Base-by-base conservation (phyloP, 2,888 invertebrate species). In the Capitulum mitella region DNA sequence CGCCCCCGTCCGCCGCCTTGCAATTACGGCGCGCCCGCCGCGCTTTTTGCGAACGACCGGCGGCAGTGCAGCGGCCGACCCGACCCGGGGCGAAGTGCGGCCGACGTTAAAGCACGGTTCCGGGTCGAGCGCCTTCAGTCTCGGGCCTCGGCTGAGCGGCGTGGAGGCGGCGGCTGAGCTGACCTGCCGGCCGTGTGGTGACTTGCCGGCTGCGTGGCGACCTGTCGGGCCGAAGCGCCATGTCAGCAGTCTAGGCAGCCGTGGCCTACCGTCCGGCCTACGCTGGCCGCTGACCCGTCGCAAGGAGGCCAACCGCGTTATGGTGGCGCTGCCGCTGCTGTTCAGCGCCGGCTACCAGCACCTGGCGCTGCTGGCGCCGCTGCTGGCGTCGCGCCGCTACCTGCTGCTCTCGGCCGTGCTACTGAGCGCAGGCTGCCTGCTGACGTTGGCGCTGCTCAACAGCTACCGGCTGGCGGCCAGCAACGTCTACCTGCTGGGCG, bases 401-500 rank as follows among this genome's bases (percentile, higher is more conserved):
- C 29, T 19, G 34, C 64, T 64, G 64, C 64, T 64, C 16, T 14
- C 64, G 32, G 1, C 19, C 34, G 64, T 16, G 19, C 34, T 64
- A 19, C 12, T 64, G 34, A 6, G 19, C 19, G 34, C 86, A 29
- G 77, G 29, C 58, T 78, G 79, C 70, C 78, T 81, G 78, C 82
- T 81, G 12, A 83, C 83, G 3, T 76, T 75, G 80, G 79, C 80
- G 80, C 26, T 81, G 54, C 81, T 83, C 79, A 29, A 83, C 82
- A 80, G 84, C 83, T 88, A 81, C 90, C 90, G 79, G 37, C 82
- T 83, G 51, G 82, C 80, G 91, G 88, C 79, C 91, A 91, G 74
- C 93, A 87, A 86, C 93, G 93, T 86, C 93, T 93, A 26, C 93
- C 93, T 43, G 92, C 92, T 85, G 92, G 93, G 86, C 90, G 89